Evolutionary conservation across 2,113 vertebrate species (phyloP), one percentile per base, ranked within the genome.

Genomic region (Plotosus lineatus): DNA sequence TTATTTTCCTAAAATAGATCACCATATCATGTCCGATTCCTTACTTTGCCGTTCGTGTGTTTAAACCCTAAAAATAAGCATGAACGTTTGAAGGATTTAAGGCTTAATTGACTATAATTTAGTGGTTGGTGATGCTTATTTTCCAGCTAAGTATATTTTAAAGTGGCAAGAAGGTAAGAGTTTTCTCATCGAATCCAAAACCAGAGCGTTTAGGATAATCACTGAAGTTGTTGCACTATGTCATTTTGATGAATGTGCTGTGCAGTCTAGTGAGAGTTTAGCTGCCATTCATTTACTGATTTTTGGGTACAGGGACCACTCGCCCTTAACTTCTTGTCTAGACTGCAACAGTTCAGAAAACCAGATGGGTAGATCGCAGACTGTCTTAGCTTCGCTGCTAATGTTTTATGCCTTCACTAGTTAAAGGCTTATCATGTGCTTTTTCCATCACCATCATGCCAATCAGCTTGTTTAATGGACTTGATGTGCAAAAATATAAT

Each of bases 201-300:
- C 55, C 53, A 60, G 56, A 58, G 53, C 38, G 7, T 76, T 56
- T 60, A 60, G 40, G 53, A 58, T 60, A 44, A 76, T 76, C 14
- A 28, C 38, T 76, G 33, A 60, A 58, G 51, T 76, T 76, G 33
- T 42, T 40, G 51, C 15, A 50, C 15, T 28, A 9, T 78, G 76
- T 65, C 58, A 78, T 78, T 50, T 50, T 53, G 50, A 78, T 66
- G 77, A 78, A 66, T 51, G 21, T 51, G 77, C 61, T 68, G 15
- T 11, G 11, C 21, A 40, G 33, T 50, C 44, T 21, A 66, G 26
- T 36, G 3, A 51, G 53, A 51, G 44, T 51, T 50, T 33, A 44
- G 14, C 74, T 76, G 51, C 74, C 40, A 46, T 77, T 77, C 42
- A 78, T 31, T 17, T 38, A 14, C 46, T 68, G 77, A 53, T 66